phyloP scores from a whole-genome alignment of 2,113 vertebrate genomes.

The Lophura nycthemera region DNA sequence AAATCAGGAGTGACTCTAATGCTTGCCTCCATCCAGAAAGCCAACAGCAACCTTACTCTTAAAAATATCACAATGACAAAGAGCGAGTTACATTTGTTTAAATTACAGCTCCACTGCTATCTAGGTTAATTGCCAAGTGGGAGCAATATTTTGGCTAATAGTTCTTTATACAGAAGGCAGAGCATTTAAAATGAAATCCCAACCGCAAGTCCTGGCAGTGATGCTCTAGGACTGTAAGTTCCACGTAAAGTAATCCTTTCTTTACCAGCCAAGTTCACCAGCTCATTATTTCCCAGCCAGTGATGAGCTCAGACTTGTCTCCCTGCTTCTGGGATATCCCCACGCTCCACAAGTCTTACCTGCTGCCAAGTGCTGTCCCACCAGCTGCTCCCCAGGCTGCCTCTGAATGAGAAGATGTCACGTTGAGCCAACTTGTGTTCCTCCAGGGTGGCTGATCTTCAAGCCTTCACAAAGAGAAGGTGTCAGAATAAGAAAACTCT shows the following conservation, averaged over 20 bases:
- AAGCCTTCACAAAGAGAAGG: background rate
- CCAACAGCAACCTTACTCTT: background rate
- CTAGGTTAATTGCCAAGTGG: background rate
- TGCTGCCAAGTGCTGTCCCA: background rate
- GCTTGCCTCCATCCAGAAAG: background rate
- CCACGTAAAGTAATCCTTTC: background rate
- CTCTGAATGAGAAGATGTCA: accelerated
- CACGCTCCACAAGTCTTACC: background rate
- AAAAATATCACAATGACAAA: background rate
- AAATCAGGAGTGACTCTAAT: background rate
- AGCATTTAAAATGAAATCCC: background rate
- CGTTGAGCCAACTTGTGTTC: background rate
- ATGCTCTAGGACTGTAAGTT: background rate
- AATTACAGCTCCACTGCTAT: background rate
- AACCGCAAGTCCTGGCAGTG: background rate
- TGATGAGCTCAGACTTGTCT: background rate
- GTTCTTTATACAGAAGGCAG: background rate
- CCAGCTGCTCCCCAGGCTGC: background rate
- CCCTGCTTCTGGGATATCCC: background rate
- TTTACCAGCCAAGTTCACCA: background rate
- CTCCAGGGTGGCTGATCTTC: background rate
- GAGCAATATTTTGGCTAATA: background rate
- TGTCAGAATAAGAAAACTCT: background rate
- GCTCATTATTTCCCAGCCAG: background rate
- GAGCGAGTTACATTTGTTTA: background rate